Conservation (phyloP, 2,113 vertebrate species). For the Tricholaema leucomelas region DNA sequence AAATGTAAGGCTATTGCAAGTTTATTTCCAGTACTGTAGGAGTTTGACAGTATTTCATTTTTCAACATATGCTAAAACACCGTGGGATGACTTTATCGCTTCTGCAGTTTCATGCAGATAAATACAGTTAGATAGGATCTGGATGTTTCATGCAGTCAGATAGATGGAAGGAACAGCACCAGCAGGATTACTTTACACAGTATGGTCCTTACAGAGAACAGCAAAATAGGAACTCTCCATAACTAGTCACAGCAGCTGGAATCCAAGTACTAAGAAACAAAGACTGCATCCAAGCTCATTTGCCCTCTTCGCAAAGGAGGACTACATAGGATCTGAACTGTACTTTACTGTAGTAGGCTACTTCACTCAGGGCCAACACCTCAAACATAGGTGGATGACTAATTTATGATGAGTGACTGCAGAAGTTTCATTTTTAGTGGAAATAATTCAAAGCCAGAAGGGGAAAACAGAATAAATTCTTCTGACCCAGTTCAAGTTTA, state of each 20-base stretch:
- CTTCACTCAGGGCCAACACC: not conserved
- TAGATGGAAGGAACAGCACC: conserved; percentile 15
- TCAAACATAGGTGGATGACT: conserved; percentile 15
- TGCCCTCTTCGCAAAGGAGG: not conserved
- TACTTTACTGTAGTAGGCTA: not conserved
- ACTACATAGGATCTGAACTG: not conserved
- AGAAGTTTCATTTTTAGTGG: conserved; percentile 26
- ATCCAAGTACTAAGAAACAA: conserved; percentile 3
- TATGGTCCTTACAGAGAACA: not conserved
- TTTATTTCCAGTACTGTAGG: conserved; percentile 55
- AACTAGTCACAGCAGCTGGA: conserved; percentile 13
- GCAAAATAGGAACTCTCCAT: not conserved
- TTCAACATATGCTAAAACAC: conserved; percentile 56
- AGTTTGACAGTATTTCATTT: conserved; percentile 60
- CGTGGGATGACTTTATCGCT: conserved; percentile 34
- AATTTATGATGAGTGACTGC: conserved; percentile 31
- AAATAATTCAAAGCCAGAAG: conserved; percentile 15
- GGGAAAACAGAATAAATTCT: not conserved
- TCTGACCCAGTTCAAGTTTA: conserved; percentile 2
- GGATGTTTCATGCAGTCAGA: conserved; percentile 28
- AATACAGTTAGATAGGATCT: conserved; percentile 35
- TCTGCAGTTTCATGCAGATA: conserved; percentile 34
- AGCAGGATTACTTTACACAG: not conserved
- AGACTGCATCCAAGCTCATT: not conserved
- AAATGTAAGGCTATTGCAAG: conserved; percentile 52